These are phyloP conservation scores for Lepidurus couesii DNA, from an alignment of 1,140 invertebrate genomes.

Conservation along the genomic window DNA sequence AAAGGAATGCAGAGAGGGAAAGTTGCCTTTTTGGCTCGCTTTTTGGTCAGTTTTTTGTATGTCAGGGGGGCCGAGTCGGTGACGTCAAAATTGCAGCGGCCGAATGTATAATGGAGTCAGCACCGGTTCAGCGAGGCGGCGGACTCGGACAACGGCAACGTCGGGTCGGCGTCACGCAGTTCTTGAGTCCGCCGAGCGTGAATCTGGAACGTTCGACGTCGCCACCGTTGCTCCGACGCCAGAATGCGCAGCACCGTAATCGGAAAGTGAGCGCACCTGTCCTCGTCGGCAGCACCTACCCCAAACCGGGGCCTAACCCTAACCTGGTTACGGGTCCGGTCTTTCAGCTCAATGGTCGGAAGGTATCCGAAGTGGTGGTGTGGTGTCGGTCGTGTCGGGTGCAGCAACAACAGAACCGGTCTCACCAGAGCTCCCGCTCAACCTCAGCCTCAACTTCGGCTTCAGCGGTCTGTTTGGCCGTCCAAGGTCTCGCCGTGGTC, in stretches of 20 bases:
- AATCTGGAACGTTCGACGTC: not conserved
- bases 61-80: not conserved
- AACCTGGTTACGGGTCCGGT: not conserved
- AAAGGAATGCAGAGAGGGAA: not conserved
- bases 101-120: not conserved
- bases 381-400: not conserved
- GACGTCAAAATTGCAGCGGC: not conserved
- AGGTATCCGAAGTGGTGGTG: not conserved
- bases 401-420: not conserved
- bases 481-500: not conserved
- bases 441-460: not conserved
- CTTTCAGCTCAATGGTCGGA: not conserved
- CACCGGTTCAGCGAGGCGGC: not conserved
- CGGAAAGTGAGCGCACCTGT: slow-evolving; percentile 13
- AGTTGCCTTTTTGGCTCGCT: not conserved
- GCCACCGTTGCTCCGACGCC: not conserved
- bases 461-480: not conserved
- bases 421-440: not conserved
- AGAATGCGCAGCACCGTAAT: not conserved
- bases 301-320: not conserved
- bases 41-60: not conserved
- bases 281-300: not conserved
- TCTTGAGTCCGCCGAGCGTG: not conserved
- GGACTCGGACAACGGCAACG: not conserved
- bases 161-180: not conserved